Evolutionary conservation across 2,888 invertebrate species (phyloP), one percentile per base, ranked within the genome.

Genomic region (Drepana falcataria): DNA sequence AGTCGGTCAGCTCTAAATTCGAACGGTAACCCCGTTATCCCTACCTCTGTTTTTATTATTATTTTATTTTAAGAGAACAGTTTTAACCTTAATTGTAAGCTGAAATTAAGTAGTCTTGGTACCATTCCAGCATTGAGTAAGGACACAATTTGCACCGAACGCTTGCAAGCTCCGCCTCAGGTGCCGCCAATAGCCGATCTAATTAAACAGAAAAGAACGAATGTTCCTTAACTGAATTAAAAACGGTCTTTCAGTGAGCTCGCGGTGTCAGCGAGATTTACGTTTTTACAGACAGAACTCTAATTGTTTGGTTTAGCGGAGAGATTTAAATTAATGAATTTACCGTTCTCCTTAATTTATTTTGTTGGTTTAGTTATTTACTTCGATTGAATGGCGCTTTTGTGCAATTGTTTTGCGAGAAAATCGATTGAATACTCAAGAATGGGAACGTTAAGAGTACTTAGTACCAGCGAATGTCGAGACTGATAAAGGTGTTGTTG

Each of bases 161-260:
- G 66, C 64, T 60, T 57, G 57, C 54, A 64, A 75, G 70, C 60
- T 62, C 60, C 68, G 79, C 72, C 84, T 74, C 86, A 86, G 86
- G 83, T 87, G 86, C 78, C 68, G 70, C 81, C 79, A 79, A 85
- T 83, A 79, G 78, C 67, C 71, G 69, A 73, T 80, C 76, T 85
- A 85, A 87, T 86, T 87, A 85, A 85, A 82, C 73, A 64, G 58
- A 66, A 73, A 71, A 83, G 84, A 82, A 80, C 69, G 71, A 73
- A 74, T 72, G 70, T 68, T 68, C 69, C 71, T 73, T 71, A 74
- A 81, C 70, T 75, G 74, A 81, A 83, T 81, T 80, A 73, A 78
- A 21, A 79, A 76, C 70, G 66, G 67, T 71, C 44, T 66, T 69
- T 69, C 67, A 64, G 66, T 64, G 66, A 65, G 52, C 49, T 60